A percentile compares a stretch with the other conserved stretches of the same genome.
Evolutionary conservation across 2,113 vertebrate species (phyloP).

Genomic region (Carassius carassius): DNA sequence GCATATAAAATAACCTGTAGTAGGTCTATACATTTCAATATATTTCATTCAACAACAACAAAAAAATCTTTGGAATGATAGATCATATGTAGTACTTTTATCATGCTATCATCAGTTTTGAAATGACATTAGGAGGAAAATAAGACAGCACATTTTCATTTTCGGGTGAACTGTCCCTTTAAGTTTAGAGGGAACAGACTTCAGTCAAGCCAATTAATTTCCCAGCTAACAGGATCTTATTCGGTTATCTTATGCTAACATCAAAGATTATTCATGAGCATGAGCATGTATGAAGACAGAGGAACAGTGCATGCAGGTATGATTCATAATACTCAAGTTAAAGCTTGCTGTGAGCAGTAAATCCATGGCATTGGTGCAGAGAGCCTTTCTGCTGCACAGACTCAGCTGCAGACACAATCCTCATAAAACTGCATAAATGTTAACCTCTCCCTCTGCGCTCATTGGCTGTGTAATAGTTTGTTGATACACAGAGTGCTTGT

Average conservation of each 20-base stretch:
- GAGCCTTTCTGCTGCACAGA: background rate
- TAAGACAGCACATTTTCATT: background rate
- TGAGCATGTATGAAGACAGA: constrained; percentile 64
- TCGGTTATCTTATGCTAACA: constrained; percentile 65
- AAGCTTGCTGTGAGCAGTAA: background rate
- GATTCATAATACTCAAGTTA: constrained; percentile 2
- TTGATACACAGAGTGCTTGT: constrained; percentile 28
- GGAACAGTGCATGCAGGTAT: constrained; percentile 7
- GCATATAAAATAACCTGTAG: too few species aligned
- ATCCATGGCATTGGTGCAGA: background rate
- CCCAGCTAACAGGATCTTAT: constrained; percentile 73
- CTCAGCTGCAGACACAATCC: constrained; percentile 16
- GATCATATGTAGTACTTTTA: too few species aligned
- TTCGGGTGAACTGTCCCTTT: background rate
- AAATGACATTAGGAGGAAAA: background rate
- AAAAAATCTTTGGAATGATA: too few species aligned
- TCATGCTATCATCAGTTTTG: background rate
- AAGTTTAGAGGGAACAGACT: constrained; percentile 21
- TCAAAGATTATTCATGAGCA: constrained; percentile 65
- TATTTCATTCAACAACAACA: too few species aligned
- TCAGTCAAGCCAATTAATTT: constrained; percentile 72
- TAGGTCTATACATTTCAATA: too few species aligned
- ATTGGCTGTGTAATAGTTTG: constrained; percentile 41
- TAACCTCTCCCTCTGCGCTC: constrained; percentile 47
- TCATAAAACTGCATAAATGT: constrained; percentile 35